Conservation (phyloP, 1,140 invertebrate species). For the Chlorops oryzae region DNA sequence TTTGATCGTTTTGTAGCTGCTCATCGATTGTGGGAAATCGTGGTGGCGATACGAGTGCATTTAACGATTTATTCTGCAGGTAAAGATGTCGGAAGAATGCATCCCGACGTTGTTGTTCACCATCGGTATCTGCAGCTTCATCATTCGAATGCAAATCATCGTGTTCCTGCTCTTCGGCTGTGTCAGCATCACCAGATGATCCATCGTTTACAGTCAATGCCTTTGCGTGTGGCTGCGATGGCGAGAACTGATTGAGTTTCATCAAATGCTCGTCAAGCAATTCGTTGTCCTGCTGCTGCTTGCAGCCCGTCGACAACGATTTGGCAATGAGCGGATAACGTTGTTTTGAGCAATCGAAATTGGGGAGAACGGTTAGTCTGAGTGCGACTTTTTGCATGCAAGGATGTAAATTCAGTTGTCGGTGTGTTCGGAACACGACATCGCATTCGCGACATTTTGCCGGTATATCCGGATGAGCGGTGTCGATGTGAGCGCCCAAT, state of each 20-base stretch:
- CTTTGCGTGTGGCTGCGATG: too few species aligned
- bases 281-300: too few species aligned
- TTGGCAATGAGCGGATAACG: constrained; percentile 74
- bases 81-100: constrained; percentile 77
- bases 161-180: constrained; percentile 13
- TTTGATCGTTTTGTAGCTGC: constrained; percentile 11
- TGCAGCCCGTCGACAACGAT: constrained; percentile 49
- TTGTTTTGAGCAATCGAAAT: constrained; percentile 67
- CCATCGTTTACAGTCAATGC: too few species aligned
- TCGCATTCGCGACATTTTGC: constrained; percentile 67
- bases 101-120: constrained; percentile 54
- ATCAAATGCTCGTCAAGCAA: too few species aligned
- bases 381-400: constrained; percentile 40
- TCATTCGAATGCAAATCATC: constrained; percentile 10
- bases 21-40: constrained; percentile 2
- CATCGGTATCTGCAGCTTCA: constrained; percentile 42
- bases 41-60: constrained; percentile 2
- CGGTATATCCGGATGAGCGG: constrained; percentile 62
- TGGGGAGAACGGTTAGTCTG: constrained; percentile 34
- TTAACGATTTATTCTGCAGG: constrained; percentile 57
- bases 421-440: constrained; percentile 62
- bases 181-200: constrained; percentile 5
- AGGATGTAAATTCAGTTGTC: constrained; percentile 59
- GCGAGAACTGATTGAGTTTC: too few species aligned
- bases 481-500: constrained; percentile 63